Evolutionary conservation across 1,140 invertebrate species (phyloP), one percentile per base, ranked within the genome.

Genomic region (Lasioglossum albipes): DNA sequence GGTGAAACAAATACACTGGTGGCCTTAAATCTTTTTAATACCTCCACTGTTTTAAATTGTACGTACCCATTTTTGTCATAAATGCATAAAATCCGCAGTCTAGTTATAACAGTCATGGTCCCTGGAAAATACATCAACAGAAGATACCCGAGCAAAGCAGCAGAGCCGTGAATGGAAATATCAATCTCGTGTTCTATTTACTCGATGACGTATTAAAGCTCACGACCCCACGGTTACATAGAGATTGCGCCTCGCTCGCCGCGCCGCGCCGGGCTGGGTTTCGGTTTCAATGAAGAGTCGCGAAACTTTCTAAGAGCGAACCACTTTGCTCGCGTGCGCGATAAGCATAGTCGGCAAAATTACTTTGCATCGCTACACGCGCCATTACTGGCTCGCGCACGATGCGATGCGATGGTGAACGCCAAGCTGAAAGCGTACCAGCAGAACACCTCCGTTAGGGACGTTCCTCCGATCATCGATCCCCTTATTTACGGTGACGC

Each of bases 261-360:
- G 22, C 27, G 68, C 7, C 31, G 7, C 22, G 52, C 68, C 45
- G 13, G 27, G 16, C 3, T 7, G 18, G 54, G 54, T 12, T 27
- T 41, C 49, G 49, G 16, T 71, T 71, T 71, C 22, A 70, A 71
- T 57, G 69, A 59, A 57, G 69, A 57, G 69, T 71, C 69, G 52
- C 6, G 42, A 59, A 59, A 71, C 69, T 71, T 71, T 71, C 52
- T 57, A 71, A n/a, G 16, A 59, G 42, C 31, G 27, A 31, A 36
- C 49, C 27, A 71, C 69, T 59, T 71, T 59, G 54, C 52, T 71
- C 16, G 69, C 69, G 69, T 71, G 69, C 69, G 9, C 27, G 52
- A 57, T 41, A 52, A 71, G n/a, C 69, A 13, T 27, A n/a, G 20
- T 36, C 69, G 69, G 54, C 41, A 57, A 57, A 70, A 70, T 70